These are phyloP conservation scores for Alligator mississippiensis DNA, from an alignment of 2,113 vertebrate species.

Conservation along the genomic window DNA sequence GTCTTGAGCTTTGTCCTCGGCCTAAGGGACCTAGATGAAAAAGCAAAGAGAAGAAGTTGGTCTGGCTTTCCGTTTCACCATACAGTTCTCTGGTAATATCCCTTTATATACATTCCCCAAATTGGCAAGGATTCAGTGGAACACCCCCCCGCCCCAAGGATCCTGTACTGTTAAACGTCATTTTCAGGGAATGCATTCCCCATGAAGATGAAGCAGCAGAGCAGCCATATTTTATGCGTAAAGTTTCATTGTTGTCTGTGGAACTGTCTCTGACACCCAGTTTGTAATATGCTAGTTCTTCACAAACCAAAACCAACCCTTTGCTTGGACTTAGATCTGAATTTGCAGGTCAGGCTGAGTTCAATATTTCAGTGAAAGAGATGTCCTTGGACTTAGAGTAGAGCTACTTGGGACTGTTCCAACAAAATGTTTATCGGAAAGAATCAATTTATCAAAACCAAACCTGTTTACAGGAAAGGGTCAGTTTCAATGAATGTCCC, in stretches of 20 bases:
- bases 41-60: slow-evolving; percentile 7
- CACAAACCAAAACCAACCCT: background rate
- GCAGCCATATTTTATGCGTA: background rate
- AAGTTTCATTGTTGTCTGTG: fast-evolving
- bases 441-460: background rate
- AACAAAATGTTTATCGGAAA: background rate
- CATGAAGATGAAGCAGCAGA: background rate
- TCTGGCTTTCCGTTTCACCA: fast-evolving
- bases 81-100: fast-evolving
- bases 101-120: fast-evolving
- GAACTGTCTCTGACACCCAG: background rate
- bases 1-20: slow-evolving; percentile 28
- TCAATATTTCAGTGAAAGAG: background rate
- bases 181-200: background rate
- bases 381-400: too few species aligned
- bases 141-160: fast-evolving
- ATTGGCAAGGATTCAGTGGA: background rate
- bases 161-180: fast-evolving
- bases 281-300: background rate
- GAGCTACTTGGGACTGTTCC: fast-evolving
- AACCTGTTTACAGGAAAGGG: background rate
- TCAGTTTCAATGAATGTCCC: background rate
- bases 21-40: slow-evolving; percentile 32
- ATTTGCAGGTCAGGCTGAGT: background rate
- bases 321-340: background rate